These are phyloP conservation scores for Drosophila leonis DNA, from an alignment of 2,888 invertebrate genomes.

Conservation along the genomic window DNA sequence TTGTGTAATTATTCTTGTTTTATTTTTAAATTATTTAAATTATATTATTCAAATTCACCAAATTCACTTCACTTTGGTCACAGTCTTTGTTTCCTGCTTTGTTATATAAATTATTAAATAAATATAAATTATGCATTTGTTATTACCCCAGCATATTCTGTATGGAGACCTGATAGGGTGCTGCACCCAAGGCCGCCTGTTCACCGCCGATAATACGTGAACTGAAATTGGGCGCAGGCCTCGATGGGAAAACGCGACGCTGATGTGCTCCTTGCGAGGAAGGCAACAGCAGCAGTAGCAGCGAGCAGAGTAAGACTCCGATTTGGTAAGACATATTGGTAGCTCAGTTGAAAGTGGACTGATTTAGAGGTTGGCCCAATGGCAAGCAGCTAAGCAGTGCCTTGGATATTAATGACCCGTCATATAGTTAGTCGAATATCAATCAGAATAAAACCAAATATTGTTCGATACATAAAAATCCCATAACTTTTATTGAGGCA, in stretches of 20 bases:
- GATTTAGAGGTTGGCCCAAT: constrained; percentile 31
- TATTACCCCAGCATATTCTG: constrained; percentile 71
- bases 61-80: background rate
- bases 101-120: background rate
- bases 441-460: constrained; percentile 47
- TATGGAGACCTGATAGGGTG: constrained; percentile 84
- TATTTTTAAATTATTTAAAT: background rate
- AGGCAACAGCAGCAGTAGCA: constrained; percentile 40
- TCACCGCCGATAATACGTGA: constrained; percentile 78
- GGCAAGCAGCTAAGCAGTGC: constrained; percentile 35
- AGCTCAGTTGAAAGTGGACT: constrained; percentile 53
- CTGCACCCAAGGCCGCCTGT: constrained; percentile 57
- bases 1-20: background rate
- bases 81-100: no score
- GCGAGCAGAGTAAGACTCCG: constrained; percentile 19
- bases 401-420: constrained; percentile 65
- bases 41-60: background rate
- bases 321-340: constrained; percentile 58
- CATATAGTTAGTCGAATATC: constrained; percentile 55
- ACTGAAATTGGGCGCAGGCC: constrained; percentile 15
- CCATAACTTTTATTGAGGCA: constrained; percentile 51
- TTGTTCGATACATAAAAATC: constrained; percentile 56
- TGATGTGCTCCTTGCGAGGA: constrained; percentile 16
- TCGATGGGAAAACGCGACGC: constrained; percentile 40
- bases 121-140: background rate